Base-by-base conservation (phyloP, 1,140 invertebrate species). In the Drosophila bocki region DNA sequence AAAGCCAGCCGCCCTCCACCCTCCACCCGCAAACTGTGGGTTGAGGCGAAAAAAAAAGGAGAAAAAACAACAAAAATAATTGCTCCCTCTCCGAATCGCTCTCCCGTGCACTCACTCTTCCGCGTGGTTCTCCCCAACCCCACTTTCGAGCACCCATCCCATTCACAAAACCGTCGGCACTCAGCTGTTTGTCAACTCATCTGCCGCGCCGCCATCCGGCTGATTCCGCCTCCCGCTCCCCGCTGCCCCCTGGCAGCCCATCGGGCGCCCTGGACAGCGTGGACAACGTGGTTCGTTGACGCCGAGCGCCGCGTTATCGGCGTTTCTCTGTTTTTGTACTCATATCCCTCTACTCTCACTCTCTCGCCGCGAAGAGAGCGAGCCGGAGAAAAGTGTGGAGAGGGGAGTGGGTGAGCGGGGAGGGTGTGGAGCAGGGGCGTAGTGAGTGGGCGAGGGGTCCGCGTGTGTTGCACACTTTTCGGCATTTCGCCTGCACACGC, bases 291-390 rank as follows among this genome's bases (percentile, higher is more conserved):
- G 85, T 90, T 88, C 84, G 84, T 90, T 88, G 85, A 88, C 85
- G 85, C 68, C 76, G 78, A 77, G 53, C 79, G 48, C 50, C 80
- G 80, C 90, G 90, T 91, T 91, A 91, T 91, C 91, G 85, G 80
- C 82, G 80, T 82, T 91, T 91, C 90, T 91, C 85, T 91, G 90
- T 91, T 91, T 91, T 91, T 91, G 83, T 91, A 91, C 90, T 84
- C 85, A 90, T 86, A 91, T 91, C 85, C 85, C 86, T 90, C 78
- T 70, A 65, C 61, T 76, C 74, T 57, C 51, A 37, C 48, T 62
- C 57, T 39, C n/a, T 64, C 47, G 3, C 13, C 15, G n/a, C 8
- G 19, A 15, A 17, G 15, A 54, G 62, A 39, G 41, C 17, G 19
- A 39, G 53, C 19, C 17, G 9, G 7, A 3, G 53, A 15, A 3